These are phyloP conservation scores for Euura saliciscinereae DNA, from an alignment of 1,140 invertebrate genomes.

Conservation along the genomic window DNA sequence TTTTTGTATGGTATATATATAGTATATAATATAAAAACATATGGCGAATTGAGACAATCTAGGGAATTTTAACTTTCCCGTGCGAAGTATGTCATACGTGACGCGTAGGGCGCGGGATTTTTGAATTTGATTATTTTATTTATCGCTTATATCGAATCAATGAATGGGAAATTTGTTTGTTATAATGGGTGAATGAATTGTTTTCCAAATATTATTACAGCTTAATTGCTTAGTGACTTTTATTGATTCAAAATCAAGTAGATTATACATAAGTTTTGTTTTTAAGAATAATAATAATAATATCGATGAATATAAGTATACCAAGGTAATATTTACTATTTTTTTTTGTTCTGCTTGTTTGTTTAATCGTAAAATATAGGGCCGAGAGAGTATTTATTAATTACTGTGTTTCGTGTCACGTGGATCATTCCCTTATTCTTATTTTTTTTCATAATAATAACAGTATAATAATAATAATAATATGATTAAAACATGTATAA, in stretches of 20 bases:
- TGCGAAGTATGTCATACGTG: too few species aligned
- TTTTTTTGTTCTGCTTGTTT: background rate
- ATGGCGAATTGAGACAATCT: too few species aligned
- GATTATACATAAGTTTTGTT: background rate
- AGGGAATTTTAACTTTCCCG: too few species aligned
- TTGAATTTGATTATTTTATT: too few species aligned
- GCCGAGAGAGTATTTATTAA: background rate
- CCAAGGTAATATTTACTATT: background rate
- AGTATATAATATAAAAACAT: too few species aligned
- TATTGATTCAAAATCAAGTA: constrained; percentile 2
- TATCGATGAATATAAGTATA: constrained; percentile 1
- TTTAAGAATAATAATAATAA: background rate
- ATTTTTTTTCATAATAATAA: too few species aligned
- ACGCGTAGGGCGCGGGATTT: too few species aligned
- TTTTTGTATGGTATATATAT: too few species aligned
- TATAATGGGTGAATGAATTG: too few species aligned
- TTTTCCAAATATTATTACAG: too few species aligned
- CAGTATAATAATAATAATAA: background rate
- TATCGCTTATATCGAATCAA: too few species aligned
- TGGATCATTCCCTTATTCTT: background rate
- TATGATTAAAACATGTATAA: constrained; percentile 2
- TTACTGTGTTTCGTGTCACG: background rate
- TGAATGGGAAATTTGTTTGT: too few species aligned
- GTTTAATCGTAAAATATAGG: background rate
- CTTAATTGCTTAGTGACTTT: constrained; percentile 6